phyloP scores from a whole-genome alignment of 2,888 invertebrate genomes.

The Anodontia alba region DNA sequence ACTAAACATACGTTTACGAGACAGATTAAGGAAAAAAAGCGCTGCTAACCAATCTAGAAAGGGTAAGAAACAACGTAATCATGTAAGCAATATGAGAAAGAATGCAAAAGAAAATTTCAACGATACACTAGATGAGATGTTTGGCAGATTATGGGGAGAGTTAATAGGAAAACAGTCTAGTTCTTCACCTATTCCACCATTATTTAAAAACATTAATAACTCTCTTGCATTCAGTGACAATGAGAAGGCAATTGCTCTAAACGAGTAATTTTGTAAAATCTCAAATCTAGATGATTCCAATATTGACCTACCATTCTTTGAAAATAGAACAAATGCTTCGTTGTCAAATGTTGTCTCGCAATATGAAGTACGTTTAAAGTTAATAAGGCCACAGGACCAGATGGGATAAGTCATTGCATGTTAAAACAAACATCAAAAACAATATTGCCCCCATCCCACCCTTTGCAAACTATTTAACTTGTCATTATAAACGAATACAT shows the following conservation, averaged over 20 bases:
- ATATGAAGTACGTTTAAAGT: not conserved
- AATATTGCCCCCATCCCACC: no score
- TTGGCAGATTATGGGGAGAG: not conserved
- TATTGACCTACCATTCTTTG: not conserved
- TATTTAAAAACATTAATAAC: not conserved
- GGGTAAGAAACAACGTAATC: not conserved
- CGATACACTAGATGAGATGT: not conserved
- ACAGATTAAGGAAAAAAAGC: no score
- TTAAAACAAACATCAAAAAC: no score
- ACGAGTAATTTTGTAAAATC: not conserved
- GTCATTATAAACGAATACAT: no score
- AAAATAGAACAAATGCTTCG: not conserved
- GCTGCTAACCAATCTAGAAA: not conserved
- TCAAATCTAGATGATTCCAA: not conserved
- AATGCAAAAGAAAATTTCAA: slow-evolving; percentile 2
- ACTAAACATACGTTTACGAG: no score
- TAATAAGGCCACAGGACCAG: not conserved
- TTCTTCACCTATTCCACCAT: not conserved
- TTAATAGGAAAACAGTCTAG: not conserved
- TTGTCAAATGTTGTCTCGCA: not conserved
- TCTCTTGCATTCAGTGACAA: not conserved
- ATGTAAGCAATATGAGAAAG: not conserved
- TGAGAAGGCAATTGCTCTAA: not conserved
- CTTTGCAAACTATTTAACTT: no score
- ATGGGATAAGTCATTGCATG: not conserved